Conservation (phyloP, 2,888 invertebrate species). For the Teleogryllus oceanicus region DNA sequence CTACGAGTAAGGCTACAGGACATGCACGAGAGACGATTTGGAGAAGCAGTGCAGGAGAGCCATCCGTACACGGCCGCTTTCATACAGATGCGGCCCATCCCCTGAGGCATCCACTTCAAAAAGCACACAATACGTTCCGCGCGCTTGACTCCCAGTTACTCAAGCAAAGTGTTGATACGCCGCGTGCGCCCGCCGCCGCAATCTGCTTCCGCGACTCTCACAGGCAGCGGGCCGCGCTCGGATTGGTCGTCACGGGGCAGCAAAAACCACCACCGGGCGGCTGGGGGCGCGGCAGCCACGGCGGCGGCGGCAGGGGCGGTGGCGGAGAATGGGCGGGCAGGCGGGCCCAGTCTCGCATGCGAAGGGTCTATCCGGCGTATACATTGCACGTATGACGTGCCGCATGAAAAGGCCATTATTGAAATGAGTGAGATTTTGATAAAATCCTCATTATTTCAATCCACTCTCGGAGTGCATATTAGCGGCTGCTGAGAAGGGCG, state of each 20-base stretch:
- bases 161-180: background rate
- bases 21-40: too few species aligned
- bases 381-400: conserved; percentile 26
- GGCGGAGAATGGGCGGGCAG: background rate
- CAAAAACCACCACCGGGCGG: too few species aligned
- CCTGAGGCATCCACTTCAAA: background rate
- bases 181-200: background rate
- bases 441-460: conserved; percentile 24
- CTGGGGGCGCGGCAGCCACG: too few species aligned
- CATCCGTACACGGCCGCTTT: too few species aligned
- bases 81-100: background rate
- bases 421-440: conserved; percentile 29
- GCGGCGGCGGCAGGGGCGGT: too few species aligned
- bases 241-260: too few species aligned
- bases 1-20: too few species aligned
- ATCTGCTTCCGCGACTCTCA: too few species aligned
- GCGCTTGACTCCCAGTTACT: background rate
- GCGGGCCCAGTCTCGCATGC: background rate
- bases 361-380: background rate
- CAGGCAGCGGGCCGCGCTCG: too few species aligned
- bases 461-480: conserved; percentile 20
- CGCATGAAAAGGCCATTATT: conserved; percentile 32
- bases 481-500: background rate
- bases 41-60: too few species aligned
- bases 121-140: background rate